Conservation (phyloP, 2,888 invertebrate genomes). For the Xanthorhoe designata region DNA sequence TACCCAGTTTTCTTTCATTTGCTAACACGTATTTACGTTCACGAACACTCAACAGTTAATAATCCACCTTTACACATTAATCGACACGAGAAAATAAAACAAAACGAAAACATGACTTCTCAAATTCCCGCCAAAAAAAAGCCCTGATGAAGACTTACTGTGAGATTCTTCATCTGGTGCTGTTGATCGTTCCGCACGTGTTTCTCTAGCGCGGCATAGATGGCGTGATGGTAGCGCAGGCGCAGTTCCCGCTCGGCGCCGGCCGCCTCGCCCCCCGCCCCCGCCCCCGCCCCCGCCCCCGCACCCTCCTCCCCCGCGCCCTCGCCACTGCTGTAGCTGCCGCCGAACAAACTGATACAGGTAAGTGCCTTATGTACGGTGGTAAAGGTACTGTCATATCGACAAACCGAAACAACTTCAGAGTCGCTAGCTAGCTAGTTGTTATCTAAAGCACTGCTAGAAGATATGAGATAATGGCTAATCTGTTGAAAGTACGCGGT, state of each 20-base stretch:
- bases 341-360: slow-evolving; percentile 32
- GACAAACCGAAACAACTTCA: no score
- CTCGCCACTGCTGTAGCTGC: slow-evolving; percentile 45
- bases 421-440: no score
- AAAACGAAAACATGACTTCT: no score
- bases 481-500: no score
- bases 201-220: slow-evolving; percentile 92
- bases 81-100: no score
- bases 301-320: slow-evolving; percentile 60
- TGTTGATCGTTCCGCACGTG: slow-evolving; percentile 91
- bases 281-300: slow-evolving; percentile 47
- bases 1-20: no score
- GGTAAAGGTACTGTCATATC: background rate
- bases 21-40: no score
- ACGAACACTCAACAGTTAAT: no score
- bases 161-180: slow-evolving; percentile 92
- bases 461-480: no score
- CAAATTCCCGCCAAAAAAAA: no score
- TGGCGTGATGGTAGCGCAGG: slow-evolving; percentile 93
- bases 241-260: slow-evolving; percentile 85
- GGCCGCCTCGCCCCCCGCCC: slow-evolving; percentile 51
- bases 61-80: no score
- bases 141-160: slow-evolving; percentile 66
- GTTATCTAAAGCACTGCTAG: no score
- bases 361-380: slow-evolving; percentile 3